phyloP scores from a whole-genome alignment of 2,113 vertebrate genomes.

The Galeopterus variegatus region DNA sequence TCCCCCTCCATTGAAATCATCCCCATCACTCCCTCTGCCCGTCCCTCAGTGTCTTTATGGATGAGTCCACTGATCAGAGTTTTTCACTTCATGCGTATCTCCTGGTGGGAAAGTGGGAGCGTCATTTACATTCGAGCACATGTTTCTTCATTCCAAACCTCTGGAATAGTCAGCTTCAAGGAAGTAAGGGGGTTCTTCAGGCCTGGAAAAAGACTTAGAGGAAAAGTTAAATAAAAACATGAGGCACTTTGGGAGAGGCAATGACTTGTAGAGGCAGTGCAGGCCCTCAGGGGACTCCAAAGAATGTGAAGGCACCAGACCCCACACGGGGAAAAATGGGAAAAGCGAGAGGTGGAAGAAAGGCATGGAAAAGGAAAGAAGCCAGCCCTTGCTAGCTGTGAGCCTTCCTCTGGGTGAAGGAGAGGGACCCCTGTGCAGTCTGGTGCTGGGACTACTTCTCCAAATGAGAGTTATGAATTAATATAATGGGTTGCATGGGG shows the following conservation, averaged over 20 bases:
- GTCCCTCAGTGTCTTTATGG: background rate
- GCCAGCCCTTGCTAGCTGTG: fast-evolving
- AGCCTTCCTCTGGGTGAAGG: background rate
- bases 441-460: background rate
- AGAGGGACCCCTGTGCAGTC: too few relatives aligned
- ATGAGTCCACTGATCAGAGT: background rate
- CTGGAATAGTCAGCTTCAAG: background rate
- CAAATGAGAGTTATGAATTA: background rate
- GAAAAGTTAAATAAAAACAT: background rate
- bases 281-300: background rate
- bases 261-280: fast-evolving
- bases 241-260: background rate
- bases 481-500: too few relatives aligned
- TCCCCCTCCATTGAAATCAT: background rate
- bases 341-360: background rate
- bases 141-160: background rate
- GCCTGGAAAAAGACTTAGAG: background rate
- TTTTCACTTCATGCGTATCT: background rate
- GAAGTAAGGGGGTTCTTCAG: background rate
- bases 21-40: background rate
- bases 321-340: fast-evolving
- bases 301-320: fast-evolving
- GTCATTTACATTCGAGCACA: background rate
- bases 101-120: background rate
- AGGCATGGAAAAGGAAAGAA: too few relatives aligned